Base-by-base conservation (phyloP, 2,113 vertebrate species). In the Sigmodon hispidus region DNA sequence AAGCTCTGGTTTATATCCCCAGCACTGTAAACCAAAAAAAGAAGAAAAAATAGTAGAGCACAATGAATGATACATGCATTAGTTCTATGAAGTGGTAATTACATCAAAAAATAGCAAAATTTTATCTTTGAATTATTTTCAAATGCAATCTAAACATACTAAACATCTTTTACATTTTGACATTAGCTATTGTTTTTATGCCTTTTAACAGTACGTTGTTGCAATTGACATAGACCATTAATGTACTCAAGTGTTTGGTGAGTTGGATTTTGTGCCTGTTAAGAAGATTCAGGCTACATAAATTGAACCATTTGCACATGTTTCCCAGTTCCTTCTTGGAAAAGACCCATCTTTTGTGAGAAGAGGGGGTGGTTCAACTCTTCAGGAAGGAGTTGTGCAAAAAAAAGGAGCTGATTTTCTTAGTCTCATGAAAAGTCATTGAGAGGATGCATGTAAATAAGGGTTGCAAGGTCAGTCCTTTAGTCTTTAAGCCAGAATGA, bases 121-220 rank as follows among this genome's bases (percentile, higher is more conserved):
- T 69, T 69, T 87, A 13, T 50, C 84, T 95, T 75, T 52, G 93
- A 89, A 95, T 94, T 80, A 86, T 97, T 81, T 81, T 97, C 91
- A 97, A 36, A 86, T 50, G 55, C 80, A 90, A 87, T 88, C 65
- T 94, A 34, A 96, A 92, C 55, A 79, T 21, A 16, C 63, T 29
- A 81, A 90, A 97, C 17, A 24, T 59, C 57, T 91, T 98, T 97
- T 24, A 92, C 40, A 40, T 97, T 96, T 98, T 95, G 90, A 61
- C 88, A 91, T 96, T 93, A 94, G 59, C 88, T 97, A 92, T 89
- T 63, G 31, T 73, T 26, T 61, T 36, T 89, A 29, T 52, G 22
- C 79, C 81, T 48, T 57, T 15, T 22, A 97, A 93, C 63, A 26
- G 85, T n/a, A 36, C 73, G 70, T 89, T 97, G 73, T 91, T 91